Evolutionary conservation across 2,797 vertebrate species (phyloP), one percentile per base, ranked within the genome.

Genomic region (Hemitrygon akajei): DNA sequence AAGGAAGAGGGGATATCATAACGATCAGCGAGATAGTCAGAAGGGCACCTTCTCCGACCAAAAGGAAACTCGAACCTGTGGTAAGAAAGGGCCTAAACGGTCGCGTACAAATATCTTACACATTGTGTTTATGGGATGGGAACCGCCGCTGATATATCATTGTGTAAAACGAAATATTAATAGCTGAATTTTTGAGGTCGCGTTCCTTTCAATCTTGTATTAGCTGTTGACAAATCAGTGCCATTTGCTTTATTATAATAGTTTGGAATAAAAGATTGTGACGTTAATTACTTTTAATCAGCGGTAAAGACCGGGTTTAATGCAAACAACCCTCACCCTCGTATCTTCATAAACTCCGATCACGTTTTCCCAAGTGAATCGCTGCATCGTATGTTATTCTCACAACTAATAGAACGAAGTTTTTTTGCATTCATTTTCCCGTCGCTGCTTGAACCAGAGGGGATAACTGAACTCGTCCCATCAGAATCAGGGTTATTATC

Each of bases 1-100:
- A 92, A 75, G 40, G 69, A 30, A 92, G 20, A 92, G 14, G 34
- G 87, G 40, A 92, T 92, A 92, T 92, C 91, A 75, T 47, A 75
- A 75, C 91, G 22, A 75, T 92, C 56, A 92, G 37, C 34, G 40
- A 69, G 37, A 92, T 92, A 73, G 25, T 37, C 34, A 22, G 63
- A 91, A n/a, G 87, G 66, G 69, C 87, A 69, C 63, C n/a, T 71
- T 69, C 87, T 69, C 60, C 27, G 71, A 92, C 71, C 40, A 75
- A 92, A 69, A 30, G 10, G 10, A 92, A 92, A 92, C 69, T 34
- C 30, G 37, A 56, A 75, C 22, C 71, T 7, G 10, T 25, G 91
- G 91, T 92, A 92, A 92, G 91, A 75, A 92, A 75, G 71, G 40
- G 25, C 25, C 37, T 30, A 47, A 30, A 47, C 69, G 71, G 12